phyloP scores from a whole-genome alignment of 2,797 vertebrate species.

The Pseudopleuronectes americanus region DNA sequence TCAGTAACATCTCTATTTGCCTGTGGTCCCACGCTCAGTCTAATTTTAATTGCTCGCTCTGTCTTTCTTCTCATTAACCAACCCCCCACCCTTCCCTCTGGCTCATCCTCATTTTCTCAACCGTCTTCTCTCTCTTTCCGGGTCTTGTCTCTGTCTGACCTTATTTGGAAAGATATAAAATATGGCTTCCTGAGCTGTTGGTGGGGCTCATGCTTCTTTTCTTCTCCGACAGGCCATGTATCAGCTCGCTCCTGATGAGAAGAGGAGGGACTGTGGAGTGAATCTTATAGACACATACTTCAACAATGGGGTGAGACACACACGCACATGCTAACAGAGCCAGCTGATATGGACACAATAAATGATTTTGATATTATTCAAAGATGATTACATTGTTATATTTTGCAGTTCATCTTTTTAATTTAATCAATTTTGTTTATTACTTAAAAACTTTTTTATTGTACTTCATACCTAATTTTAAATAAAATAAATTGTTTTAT shows the following conservation, averaged over 20 bases:
- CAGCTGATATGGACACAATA: neutral
- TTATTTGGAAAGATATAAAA: conserved; percentile 59
- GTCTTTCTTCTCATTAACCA: conserved; percentile 9
- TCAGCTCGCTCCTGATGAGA: conserved; percentile 90
- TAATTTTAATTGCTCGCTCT: conserved; percentile 24
- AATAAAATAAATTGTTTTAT: no score
- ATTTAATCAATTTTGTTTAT: no score
- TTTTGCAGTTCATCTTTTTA: no score
- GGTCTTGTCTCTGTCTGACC: conserved; percentile 35
- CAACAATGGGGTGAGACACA: conserved; percentile 86
- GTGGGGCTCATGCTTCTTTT: conserved; percentile 41
- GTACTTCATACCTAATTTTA: no score
- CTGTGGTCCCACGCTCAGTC: neutral
- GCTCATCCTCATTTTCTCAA: neutral
- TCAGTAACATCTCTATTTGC: neutral
- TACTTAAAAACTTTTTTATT: neutral
- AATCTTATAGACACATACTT: conserved; percentile 91
- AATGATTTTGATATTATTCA: neutral
- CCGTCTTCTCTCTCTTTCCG: conserved; percentile 4
- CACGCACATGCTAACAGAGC: neutral
- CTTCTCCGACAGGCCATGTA: conserved; percentile 86
- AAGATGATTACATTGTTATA: neutral
- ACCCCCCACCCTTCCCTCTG: neutral
- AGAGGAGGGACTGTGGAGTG: conserved; percentile 86
- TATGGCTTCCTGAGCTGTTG: conserved; percentile 34